Evolutionary conservation across 2,888 invertebrate species (phyloP).

Genomic region (Rotaria magnacalcarata): DNA sequence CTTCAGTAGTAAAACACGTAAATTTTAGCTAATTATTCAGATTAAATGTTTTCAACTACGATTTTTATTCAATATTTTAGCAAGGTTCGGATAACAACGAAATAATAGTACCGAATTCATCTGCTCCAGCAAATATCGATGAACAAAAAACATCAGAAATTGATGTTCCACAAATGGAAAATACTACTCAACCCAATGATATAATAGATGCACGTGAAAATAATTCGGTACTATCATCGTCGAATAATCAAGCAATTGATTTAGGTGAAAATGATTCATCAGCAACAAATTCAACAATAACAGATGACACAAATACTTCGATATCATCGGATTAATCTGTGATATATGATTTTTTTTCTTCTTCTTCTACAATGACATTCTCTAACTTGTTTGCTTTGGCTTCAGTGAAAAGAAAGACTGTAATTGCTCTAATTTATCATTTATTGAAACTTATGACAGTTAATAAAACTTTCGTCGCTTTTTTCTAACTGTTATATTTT

Average conservation of each 20-base stretch:
- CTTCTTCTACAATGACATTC: not conserved
- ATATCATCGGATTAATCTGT: not conserved
- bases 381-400: not conserved
- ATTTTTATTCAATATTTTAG: not conserved
- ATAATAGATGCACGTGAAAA: not conserved
- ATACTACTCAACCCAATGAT: not conserved
- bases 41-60: too few species aligned
- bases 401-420: not conserved
- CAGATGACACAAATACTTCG: not conserved
- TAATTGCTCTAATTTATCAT: too few species aligned
- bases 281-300: not conserved
- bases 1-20: too few species aligned
- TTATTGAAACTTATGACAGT: not conserved
- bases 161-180: not conserved
- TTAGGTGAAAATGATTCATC: not conserved
- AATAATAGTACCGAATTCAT: not conserved
- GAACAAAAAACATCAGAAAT: not conserved
- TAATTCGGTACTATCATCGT: not conserved
- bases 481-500: not conserved
- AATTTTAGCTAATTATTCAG: too few species aligned
- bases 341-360: not conserved
- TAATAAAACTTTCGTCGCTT: not conserved
- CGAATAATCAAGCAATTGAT: conserved; percentile 1
- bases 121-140: not conserved
- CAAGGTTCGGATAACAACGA: not conserved